phyloP scores from a whole-genome alignment of 2,113 vertebrate genomes.

The Istiophorus platypterus region DNA sequence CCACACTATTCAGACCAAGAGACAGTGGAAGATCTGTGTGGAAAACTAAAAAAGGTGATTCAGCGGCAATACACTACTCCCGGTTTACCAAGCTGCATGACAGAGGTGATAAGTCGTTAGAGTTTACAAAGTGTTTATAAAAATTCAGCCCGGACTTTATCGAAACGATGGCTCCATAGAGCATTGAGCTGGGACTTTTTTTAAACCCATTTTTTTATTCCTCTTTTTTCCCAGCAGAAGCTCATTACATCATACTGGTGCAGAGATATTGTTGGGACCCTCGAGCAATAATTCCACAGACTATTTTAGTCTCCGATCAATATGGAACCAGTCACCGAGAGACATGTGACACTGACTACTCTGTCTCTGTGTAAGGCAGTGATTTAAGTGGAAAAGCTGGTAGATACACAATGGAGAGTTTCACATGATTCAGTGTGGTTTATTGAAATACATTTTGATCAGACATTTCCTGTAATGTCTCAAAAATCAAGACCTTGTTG shows the following conservation, averaged over 20 bases:
- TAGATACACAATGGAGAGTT: not conserved
- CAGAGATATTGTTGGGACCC: not conserved
- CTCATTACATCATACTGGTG: conserved; percentile 16
- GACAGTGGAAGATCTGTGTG: too few species aligned
- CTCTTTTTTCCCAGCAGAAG: not conserved
- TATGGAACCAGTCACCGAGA: conserved; percentile 4
- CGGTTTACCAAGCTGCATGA: not conserved
- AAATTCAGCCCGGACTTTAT: not conserved
- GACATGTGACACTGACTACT: not conserved
- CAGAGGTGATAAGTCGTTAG: not conserved
- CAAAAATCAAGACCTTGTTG: conserved; percentile 12
- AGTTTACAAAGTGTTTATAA: not conserved
- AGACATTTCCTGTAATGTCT: conserved; percentile 26
- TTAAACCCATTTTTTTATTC: not conserved
- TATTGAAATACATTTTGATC: not conserved
- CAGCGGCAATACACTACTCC: too few species aligned
- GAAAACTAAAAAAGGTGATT: too few species aligned
- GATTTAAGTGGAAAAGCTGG: not conserved
- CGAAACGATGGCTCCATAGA: not conserved
- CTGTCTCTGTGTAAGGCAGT: not conserved
- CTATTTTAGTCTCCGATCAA: conserved; percentile 11
- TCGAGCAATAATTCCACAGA: conserved; percentile 3
- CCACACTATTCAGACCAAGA: too few species aligned
- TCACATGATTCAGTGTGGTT: not conserved
- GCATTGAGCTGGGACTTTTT: not conserved